Conservation (phyloP, 2,888 invertebrate species). For the Aleiodes leptofemur region DNA sequence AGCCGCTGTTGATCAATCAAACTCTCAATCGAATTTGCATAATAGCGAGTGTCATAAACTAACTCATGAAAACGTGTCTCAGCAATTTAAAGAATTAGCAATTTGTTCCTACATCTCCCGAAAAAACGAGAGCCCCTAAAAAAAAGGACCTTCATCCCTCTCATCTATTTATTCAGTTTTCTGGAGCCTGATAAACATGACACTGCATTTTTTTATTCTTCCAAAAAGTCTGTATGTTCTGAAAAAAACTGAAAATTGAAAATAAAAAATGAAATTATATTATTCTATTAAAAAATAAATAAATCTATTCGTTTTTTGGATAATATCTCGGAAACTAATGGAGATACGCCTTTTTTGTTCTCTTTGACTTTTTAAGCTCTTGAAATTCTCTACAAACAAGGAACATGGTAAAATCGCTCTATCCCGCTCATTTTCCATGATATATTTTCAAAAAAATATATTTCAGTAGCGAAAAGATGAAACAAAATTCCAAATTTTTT, state of each 20-base stretch:
- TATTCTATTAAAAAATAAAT: too few species aligned
- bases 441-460: too few species aligned
- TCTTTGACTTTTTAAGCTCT: neutral
- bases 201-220: slow-evolving; percentile 28
- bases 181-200: slow-evolving; percentile 37
- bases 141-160: neutral
- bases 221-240: too few species aligned
- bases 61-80: slow-evolving; percentile 39
- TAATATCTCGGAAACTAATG: neutral
- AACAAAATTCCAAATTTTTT: too few species aligned
- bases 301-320: neutral
- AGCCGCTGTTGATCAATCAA: slow-evolving; percentile 39
- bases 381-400: neutral
- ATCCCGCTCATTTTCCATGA: neutral
- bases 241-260: too few species aligned
- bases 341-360: neutral
- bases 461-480: too few species aligned
- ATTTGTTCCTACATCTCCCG: slow-evolving; percentile 17
- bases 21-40: slow-evolving; percentile 43
- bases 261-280: too few species aligned
- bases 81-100: slow-evolving; percentile 42
- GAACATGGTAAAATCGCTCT: too few species aligned
- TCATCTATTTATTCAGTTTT: slow-evolving; percentile 11
- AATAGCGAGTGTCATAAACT: slow-evolving; percentile 42
- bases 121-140: slow-evolving; percentile 5